Conservation (phyloP, 2,113 vertebrate genomes). For the Sitta europaea region DNA sequence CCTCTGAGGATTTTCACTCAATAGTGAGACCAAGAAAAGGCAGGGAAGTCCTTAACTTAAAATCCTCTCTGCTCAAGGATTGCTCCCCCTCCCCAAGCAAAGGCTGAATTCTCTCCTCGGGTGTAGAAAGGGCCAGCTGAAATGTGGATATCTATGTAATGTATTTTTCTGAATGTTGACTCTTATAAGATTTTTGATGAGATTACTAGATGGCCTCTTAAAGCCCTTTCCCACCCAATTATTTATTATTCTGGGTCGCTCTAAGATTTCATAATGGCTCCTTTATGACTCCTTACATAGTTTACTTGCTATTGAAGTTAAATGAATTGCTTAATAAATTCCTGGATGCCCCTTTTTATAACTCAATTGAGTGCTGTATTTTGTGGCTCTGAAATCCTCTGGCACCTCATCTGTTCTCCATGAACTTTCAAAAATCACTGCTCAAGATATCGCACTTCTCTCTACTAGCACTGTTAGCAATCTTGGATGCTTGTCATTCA, state of each 20-base stretch:
- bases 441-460: conserved; percentile 12
- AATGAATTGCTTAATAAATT: conserved; percentile 58
- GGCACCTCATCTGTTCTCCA: conserved; percentile 48
- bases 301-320: conserved; percentile 55
- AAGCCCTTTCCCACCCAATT: conserved; percentile 52
- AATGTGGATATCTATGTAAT: not conserved
- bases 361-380: conserved; percentile 52
- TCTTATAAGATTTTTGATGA: conserved; percentile 30
- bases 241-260: conserved; percentile 43
- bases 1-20: not conserved
- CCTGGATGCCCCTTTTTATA: conserved; percentile 49
- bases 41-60: not conserved
- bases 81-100: not conserved
- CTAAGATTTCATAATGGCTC: conserved; percentile 42
- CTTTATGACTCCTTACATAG: conserved; percentile 53
- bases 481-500: not conserved
- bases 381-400: conserved; percentile 52
- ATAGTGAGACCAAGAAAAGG: not conserved
- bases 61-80: not conserved
- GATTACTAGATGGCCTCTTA: conserved; percentile 54
- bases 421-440: conserved; percentile 55
- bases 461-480: conserved; percentile 41
- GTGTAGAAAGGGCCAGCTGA: not conserved
- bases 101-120: not conserved
- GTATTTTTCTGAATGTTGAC: conserved; percentile 34